These are phyloP conservation scores for Lepidurus packardi DNA, from an alignment of 1,140 invertebrate species.

Conservation along the genomic window DNA sequence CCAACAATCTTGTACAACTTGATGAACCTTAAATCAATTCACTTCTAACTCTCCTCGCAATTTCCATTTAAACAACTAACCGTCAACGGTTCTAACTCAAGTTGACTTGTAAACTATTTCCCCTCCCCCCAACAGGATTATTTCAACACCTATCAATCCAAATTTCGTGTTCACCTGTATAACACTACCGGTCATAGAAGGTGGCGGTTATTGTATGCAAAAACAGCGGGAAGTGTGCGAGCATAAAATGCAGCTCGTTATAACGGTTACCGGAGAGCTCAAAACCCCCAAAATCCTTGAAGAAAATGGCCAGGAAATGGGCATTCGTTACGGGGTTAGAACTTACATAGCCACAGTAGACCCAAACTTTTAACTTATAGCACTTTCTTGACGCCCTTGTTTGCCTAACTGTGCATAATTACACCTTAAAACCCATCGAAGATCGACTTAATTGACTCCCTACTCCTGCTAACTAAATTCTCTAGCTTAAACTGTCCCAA, in stretches of 20 bases:
- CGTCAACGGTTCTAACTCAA: too few relatives aligned
- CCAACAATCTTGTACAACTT: too few relatives aligned
- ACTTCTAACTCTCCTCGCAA: too few relatives aligned
- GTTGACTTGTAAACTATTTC: too few relatives aligned
- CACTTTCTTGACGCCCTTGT: background rate
- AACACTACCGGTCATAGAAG: background rate
- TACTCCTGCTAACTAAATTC: too few relatives aligned
- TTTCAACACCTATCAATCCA: conserved; percentile 10
- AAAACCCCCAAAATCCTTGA: background rate
- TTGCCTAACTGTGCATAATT: too few relatives aligned
- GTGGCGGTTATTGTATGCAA: conserved; percentile 10
- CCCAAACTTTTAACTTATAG: background rate
- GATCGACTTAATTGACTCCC: too few relatives aligned
- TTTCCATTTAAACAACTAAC: too few relatives aligned
- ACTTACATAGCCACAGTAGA: background rate
- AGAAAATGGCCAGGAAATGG: conserved; percentile 18
- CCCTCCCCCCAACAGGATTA: background rate
- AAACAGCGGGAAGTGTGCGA: background rate
- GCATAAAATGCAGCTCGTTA: conserved; percentile 7
- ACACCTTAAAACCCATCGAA: too few relatives aligned
- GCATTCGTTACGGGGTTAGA: background rate
- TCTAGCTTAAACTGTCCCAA: too few relatives aligned
- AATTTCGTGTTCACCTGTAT: background rate
- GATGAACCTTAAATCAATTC: too few relatives aligned
- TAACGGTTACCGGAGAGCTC: background rate